These are phyloP conservation scores for Andricus curvator DNA, from an alignment of 2,888 invertebrate genomes.

Conservation along the genomic window DNA sequence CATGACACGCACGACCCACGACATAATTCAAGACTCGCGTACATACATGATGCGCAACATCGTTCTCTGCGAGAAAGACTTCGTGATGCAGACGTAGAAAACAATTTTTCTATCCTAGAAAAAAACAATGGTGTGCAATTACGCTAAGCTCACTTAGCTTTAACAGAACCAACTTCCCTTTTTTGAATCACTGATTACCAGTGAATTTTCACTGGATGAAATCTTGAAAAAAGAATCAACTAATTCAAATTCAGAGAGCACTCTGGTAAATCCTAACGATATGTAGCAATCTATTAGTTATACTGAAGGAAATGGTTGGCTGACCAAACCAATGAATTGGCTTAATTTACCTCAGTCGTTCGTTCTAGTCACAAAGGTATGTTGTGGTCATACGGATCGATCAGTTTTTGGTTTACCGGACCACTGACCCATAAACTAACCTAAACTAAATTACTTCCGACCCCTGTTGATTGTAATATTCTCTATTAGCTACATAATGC, in stretches of 20 bases:
- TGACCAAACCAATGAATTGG: constrained; percentile 18
- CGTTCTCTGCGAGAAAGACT: constrained; percentile 27
- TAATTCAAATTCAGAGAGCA: neutral
- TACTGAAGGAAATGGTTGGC: constrained; percentile 22
- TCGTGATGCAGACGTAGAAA: constrained; percentile 11
- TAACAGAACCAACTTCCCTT: neutral
- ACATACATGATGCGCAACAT: constrained; percentile 34
- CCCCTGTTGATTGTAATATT: neutral
- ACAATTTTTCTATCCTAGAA: constrained; percentile 20
- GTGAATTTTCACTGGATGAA: no score
- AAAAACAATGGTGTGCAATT: neutral
- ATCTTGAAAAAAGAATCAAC: no score
- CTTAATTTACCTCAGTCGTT: constrained; percentile 16
- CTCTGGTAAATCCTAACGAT: neutral
- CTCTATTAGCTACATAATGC: neutral
- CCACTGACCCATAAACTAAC: constrained; percentile 30
- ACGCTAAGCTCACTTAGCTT: neutral
- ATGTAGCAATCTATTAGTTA: constrained; percentile 3
- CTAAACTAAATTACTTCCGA: neutral
- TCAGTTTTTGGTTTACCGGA: constrained; percentile 34
- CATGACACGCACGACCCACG: constrained; percentile 39
- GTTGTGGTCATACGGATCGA: constrained; percentile 30
- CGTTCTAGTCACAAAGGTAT: constrained; percentile 17
- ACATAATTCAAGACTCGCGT: constrained; percentile 34
- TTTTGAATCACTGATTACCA: neutral